Base-by-base conservation (phyloP, 2,888 invertebrate genomes). In the Drosophila yooni region DNA sequence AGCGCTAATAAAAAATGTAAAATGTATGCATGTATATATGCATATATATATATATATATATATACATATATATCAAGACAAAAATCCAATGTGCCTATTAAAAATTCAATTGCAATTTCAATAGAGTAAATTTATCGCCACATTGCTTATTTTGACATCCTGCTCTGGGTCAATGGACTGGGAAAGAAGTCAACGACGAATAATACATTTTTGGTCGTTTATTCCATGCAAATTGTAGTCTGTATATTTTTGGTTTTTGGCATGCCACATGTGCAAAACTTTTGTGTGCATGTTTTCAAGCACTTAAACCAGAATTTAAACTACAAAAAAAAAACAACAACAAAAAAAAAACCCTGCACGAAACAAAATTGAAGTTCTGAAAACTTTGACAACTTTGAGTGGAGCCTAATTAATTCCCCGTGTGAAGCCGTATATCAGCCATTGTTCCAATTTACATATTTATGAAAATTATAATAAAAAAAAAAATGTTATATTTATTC, bases 381-480 rank as follows among this genome's bases (percentile, higher is more conserved):
- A 56, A 38, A 38, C 54, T 56, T 38, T 27, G 36, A 27, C 18
- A 27, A 54, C 11, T 54, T 54, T 15, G 31, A 25, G 25, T 34
- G 5, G 25, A 21, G 2, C 36, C 36, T 27, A 36, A 27, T 54
- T 38, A 29, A 38, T 56, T 29, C 33, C 13, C 13, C 13, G 13
- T n/a, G 36, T 11, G 5, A 27, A 54, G 36, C 25, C 25, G 13
- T 3, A 36, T 3, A 3, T 36, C 25, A 11, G 15, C 4, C 15
- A 25, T 15, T 15, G 15, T 15, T 46, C 25, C 8, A 25, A 15
- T 25, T 46, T 25, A 15, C 15, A 46, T 25, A 25, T 15, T 46
- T 25, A 4, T 15, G 4, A 25, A 46, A 25, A 25, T 15, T 8
- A 4, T 15, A 3, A 8, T 7, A 18, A 7, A 13, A 13, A n/a